Evolutionary conservation across 2,113 vertebrate genomes (phyloP).

Genomic region (Eulacestoma nigropectus): DNA sequence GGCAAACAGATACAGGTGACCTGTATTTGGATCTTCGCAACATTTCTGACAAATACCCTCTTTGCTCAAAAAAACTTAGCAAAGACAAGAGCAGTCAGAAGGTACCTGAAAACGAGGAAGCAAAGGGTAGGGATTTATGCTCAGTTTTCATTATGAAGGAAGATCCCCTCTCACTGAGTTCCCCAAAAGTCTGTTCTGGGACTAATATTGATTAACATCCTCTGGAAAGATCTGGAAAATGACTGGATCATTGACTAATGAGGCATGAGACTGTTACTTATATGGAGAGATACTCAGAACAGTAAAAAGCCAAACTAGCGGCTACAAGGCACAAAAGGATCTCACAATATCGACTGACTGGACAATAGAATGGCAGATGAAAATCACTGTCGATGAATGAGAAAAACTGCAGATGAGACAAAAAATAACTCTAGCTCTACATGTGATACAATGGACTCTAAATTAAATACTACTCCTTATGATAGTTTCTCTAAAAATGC

Average conservation of each 20-base stretch:
- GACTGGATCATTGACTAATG: background rate
- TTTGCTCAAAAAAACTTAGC: background rate
- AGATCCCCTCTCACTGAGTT: background rate
- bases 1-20: background rate
- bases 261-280: background rate
- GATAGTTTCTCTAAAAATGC: background rate
- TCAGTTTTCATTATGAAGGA: background rate
- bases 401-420: background rate
- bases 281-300: background rate
- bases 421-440: background rate
- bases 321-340: background rate
- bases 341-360: background rate
- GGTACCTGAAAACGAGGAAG: background rate
- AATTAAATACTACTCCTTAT: background rate
- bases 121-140: background rate
- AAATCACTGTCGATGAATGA: background rate
- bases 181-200: background rate
- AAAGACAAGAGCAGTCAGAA: background rate
- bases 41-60: background rate
- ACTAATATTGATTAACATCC: background rate
- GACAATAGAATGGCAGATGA: background rate
- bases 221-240: background rate
- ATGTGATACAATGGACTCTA: background rate
- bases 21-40: background rate
- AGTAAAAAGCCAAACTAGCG: background rate